Evolutionary conservation across 1,140 invertebrate genomes (phyloP).

Genomic region (Dolichoris vasculosae): DNA sequence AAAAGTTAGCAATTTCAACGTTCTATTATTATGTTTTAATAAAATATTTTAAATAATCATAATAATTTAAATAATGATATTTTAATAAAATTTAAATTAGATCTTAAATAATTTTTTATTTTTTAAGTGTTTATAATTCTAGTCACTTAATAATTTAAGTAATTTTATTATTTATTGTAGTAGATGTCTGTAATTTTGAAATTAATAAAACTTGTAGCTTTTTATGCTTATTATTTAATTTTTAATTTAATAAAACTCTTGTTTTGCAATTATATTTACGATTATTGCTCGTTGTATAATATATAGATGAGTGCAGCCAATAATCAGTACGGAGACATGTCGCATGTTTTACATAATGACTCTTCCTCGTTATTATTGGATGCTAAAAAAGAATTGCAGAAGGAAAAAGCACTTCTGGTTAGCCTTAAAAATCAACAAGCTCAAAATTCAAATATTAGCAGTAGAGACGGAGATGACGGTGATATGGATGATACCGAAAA

Average conservation of each 20-base stretch:
- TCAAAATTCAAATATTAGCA: constrained; percentile 58
- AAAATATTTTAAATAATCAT: too few species aligned
- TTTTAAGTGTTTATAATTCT: too few species aligned
- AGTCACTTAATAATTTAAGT: too few species aligned
- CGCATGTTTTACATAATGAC: constrained; percentile 66
- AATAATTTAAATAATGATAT: too few species aligned
- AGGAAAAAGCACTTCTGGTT: constrained; percentile 74
- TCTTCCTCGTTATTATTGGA: constrained; percentile 76
- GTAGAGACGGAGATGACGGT: constrained; percentile 68
- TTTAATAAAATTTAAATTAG: too few species aligned
- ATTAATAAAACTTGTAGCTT: too few species aligned
- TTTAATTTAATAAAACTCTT: background rate
- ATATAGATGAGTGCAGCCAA: constrained; percentile 43
- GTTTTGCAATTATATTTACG: background rate
- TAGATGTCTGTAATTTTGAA: too few species aligned
- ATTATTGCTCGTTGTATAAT: background rate
- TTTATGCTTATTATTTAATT: background rate
- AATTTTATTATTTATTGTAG: too few species aligned
- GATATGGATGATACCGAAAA: constrained; percentile 70
- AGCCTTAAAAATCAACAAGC: constrained; percentile 68
- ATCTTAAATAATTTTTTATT: too few species aligned
- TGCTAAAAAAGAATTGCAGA: constrained; percentile 81
- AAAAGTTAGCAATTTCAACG: too few species aligned
- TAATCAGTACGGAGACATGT: constrained; percentile 67
- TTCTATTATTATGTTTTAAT: too few species aligned